phyloP scores from a whole-genome alignment of 2,797 vertebrate species.

The Erethizon dorsatum region DNA sequence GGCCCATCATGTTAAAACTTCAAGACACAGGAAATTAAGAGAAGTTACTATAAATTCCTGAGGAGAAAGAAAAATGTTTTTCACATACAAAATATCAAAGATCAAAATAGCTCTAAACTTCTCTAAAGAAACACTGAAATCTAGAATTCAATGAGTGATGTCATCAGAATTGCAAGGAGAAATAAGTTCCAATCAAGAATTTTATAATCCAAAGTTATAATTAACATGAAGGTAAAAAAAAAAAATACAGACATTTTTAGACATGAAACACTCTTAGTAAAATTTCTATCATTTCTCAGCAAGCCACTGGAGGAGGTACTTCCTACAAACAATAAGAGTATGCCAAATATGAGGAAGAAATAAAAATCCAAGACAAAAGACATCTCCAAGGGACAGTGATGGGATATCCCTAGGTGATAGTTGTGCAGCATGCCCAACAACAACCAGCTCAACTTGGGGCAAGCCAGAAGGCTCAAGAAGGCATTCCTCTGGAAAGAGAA shows the following conservation, averaged over 20 bases:
- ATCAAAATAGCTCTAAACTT: neutral
- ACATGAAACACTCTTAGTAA: neutral
- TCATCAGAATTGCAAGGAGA: neutral
- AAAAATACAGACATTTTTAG: neutral
- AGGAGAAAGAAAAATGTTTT: neutral
- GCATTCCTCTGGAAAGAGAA: neutral
- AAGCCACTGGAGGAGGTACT: neutral
- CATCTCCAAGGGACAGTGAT: neutral
- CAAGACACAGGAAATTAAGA: neutral
- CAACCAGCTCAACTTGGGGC: neutral
- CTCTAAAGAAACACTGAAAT: neutral
- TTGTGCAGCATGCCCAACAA: neutral
- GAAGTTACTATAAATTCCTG: neutral
- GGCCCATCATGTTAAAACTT: neutral
- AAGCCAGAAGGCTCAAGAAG: neutral
- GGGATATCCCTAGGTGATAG: no score
- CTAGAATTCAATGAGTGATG: neutral
- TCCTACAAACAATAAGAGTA: neutral
- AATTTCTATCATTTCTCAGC: neutral
- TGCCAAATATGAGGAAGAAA: neutral
- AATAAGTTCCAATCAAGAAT: constrained; percentile 7
- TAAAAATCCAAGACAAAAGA: neutral
- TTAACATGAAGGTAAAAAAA: neutral
- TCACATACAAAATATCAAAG: neutral
- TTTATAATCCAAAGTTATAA: constrained; percentile 6